These are phyloP conservation scores for Drosophila paramelanica DNA, from an alignment of 2,888 invertebrate species.

Conservation along the genomic window DNA sequence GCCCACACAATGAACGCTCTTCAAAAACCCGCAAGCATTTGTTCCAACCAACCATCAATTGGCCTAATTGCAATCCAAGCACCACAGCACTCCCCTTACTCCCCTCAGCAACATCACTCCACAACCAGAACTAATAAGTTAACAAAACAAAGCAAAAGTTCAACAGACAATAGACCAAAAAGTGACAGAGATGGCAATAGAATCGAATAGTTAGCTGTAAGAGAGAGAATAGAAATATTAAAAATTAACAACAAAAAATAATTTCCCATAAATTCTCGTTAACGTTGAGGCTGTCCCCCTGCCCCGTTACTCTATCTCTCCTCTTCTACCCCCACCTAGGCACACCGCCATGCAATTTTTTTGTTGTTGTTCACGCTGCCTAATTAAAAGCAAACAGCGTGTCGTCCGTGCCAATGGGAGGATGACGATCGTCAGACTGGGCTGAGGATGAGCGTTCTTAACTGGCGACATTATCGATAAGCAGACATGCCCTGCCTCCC, in stretches of 20 bases:
- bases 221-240: conserved; percentile 57
- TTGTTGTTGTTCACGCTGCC: conserved; percentile 67
- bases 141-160: conserved; percentile 60
- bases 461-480: conserved; percentile 58
- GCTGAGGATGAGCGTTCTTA: conserved; percentile 19
- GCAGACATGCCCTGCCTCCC: conserved; percentile 20
- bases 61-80: conserved; percentile 68
- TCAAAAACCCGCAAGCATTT: conserved; percentile 36
- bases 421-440: conserved; percentile 38
- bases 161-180: conserved; percentile 49
- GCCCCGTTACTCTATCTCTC: background rate
- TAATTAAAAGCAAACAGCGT: conserved; percentile 76
- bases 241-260: conserved; percentile 78
- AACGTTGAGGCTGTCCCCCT: conserved; percentile 35
- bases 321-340: conserved; percentile 9
- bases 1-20: conserved; percentile 45
- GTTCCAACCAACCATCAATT: conserved; percentile 65
- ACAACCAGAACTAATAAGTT: conserved; percentile 44
- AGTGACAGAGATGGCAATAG: conserved; percentile 12
- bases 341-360: conserved; percentile 53
- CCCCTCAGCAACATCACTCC: background rate
- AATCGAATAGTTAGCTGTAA: conserved; percentile 2
- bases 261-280: conserved; percentile 81
- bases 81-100: conserved; percentile 1
- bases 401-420: conserved; percentile 32